Percentiles rank a stretch among this genome's conserved stretches.
Evolutionary conservation across 2,113 vertebrate species (phyloP).

Genomic region (Grammomys dolichurus): DNA sequence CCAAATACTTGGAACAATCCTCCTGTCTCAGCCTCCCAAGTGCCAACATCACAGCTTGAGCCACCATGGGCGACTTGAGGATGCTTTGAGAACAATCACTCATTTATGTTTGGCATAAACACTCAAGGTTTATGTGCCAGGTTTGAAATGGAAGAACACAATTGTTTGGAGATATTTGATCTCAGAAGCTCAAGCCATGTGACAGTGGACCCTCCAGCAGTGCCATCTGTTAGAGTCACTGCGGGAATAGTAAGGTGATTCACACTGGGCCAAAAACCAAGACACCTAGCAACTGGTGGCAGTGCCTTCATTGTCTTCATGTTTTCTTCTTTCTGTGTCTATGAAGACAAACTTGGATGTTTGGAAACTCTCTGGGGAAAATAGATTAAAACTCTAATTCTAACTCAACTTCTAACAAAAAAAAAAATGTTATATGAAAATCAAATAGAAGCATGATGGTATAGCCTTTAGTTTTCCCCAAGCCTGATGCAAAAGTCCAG

Average conservation of each 20-base stretch:
- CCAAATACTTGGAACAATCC: not conserved
- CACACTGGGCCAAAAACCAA: not conserved
- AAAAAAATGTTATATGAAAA: slow-evolving; percentile 8
- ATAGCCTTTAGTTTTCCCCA: not conserved
- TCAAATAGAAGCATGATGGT: not conserved
- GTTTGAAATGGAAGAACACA: slow-evolving; percentile 38
- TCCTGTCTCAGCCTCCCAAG: not conserved
- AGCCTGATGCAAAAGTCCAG: slow-evolving; percentile 1
- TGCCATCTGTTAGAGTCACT: not conserved
- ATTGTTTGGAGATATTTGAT: not conserved
- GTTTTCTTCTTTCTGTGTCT: slow-evolving; percentile 3
- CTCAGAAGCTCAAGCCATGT: not conserved
- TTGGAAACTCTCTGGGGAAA: not conserved
- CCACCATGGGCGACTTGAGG: not conserved
- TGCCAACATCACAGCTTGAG: not conserved
- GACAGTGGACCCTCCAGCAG: not conserved
- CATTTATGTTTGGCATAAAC: not conserved
- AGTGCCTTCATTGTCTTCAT: not conserved
- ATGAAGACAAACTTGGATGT: not conserved
- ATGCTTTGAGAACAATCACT: not conserved
- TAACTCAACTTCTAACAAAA: not conserved
- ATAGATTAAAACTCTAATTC: not conserved
- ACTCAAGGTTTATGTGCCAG: not conserved
- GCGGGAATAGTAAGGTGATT: not conserved
- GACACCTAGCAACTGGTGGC: not conserved